A percentile compares a stretch with the other conserved stretches of the same genome.
phyloP scores from a whole-genome alignment of 2,888 invertebrate species.

The Cryptocephalus primarius region DNA sequence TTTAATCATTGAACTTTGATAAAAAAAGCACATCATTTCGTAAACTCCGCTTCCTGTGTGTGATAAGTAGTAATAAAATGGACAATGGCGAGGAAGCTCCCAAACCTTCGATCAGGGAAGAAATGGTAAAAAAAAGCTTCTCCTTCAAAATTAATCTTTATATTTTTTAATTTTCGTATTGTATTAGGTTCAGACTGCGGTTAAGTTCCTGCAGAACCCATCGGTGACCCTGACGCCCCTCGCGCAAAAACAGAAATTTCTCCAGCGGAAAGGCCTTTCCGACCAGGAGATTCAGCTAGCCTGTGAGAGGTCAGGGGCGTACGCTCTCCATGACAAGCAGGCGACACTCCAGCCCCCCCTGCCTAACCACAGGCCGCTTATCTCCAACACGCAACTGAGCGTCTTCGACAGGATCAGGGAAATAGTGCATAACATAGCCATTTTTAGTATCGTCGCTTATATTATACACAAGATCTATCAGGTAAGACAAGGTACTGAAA shows the following conservation, averaged over 20 bases:
- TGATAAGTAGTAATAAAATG: no score
- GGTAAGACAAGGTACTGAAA: constrained; percentile 39
- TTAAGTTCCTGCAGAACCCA: constrained; percentile 79
- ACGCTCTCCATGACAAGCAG: constrained; percentile 26
- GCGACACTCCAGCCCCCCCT: constrained; percentile 20
- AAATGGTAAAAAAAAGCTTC: background rate
- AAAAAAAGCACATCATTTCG: no score
- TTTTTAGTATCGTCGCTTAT: constrained; percentile 70
- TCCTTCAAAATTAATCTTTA: constrained; percentile 2
- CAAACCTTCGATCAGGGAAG: background rate
- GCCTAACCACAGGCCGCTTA: constrained; percentile 8
- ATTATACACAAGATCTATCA: constrained; percentile 73
- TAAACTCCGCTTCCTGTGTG: no score
- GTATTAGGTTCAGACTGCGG: constrained; percentile 68
- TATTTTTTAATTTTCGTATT: background rate
- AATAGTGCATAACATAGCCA: constrained; percentile 55
- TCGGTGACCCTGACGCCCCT: constrained; percentile 67
- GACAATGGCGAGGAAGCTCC: no score
- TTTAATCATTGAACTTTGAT: no score
- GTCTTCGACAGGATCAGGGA: constrained; percentile 50
- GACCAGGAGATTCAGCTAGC: constrained; percentile 65
- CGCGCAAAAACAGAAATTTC: constrained; percentile 67
- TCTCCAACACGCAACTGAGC: constrained; percentile 30
- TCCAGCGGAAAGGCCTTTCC: constrained; percentile 65
- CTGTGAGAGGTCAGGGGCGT: constrained; percentile 51